Evolutionary conservation across 2,797 vertebrate genomes (phyloP).

Genomic region (Pseudochromis fuscus): DNA sequence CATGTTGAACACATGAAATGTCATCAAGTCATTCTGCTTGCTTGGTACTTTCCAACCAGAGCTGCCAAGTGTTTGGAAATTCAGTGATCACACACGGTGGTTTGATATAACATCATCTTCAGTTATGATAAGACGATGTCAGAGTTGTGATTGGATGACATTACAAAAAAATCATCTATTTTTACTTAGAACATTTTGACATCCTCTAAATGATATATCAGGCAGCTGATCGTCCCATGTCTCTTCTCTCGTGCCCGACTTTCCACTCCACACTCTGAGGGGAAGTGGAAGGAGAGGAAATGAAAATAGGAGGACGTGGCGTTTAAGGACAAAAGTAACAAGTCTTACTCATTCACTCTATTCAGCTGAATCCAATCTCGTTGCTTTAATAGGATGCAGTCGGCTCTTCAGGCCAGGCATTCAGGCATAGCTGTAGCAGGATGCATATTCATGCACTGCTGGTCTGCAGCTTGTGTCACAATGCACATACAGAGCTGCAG

Average conservation of each 20-base stretch:
- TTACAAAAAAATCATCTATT: background rate
- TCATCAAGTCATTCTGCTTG: slow-evolving; percentile 13
- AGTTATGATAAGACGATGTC: slow-evolving; percentile 18
- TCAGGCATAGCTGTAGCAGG: slow-evolving; percentile 55
- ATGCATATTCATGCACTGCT: slow-evolving; percentile 71
- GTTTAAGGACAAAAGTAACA: slow-evolving; percentile 57
- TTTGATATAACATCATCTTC: slow-evolving; percentile 17
- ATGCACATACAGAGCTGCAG: slow-evolving; percentile 51
- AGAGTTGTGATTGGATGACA: background rate
- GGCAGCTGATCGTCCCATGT: slow-evolving; percentile 2
- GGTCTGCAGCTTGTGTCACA: slow-evolving; percentile 60
- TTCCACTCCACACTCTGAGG: slow-evolving; percentile 24
- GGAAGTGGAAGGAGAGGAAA: slow-evolving; percentile 53
- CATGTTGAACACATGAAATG: slow-evolving; percentile 7
- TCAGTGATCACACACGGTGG: slow-evolving; percentile 9
- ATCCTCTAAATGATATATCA: slow-evolving; percentile 21
- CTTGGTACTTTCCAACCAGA: slow-evolving; percentile 35
- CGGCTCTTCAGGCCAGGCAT: slow-evolving; percentile 52
- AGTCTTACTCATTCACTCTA: slow-evolving; percentile 51
- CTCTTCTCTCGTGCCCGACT: slow-evolving; percentile 22
- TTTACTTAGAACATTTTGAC: slow-evolving; percentile 8
- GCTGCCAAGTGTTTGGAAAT: slow-evolving; percentile 50
- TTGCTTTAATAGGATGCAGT: slow-evolving; percentile 55
- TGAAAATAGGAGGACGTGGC: slow-evolving; percentile 26
- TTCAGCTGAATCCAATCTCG: slow-evolving; percentile 62